These are phyloP conservation scores for Crioceris asparagi DNA, from an alignment of 2,888 invertebrate species.

Conservation along the genomic window DNA sequence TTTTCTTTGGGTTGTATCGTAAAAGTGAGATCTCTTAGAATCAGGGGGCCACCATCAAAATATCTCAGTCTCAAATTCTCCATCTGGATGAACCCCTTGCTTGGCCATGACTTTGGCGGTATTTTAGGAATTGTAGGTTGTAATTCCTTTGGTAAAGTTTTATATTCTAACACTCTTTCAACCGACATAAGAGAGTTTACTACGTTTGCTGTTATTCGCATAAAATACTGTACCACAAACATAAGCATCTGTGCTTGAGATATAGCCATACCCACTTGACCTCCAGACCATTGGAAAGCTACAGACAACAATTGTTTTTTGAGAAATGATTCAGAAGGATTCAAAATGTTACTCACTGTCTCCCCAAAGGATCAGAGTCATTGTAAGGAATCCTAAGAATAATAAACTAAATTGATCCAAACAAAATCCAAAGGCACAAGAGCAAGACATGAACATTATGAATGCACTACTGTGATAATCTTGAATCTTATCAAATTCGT, in stretches of 20 bases:
- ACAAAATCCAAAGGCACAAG: slow-evolving; percentile 68
- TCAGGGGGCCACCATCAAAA: slow-evolving; percentile 46
- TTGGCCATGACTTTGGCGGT: slow-evolving; percentile 54
- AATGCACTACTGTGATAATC: slow-evolving; percentile 77
- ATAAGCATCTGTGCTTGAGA: slow-evolving; percentile 50
- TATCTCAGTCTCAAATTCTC: slow-evolving; percentile 55
- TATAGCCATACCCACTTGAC: slow-evolving; percentile 22
- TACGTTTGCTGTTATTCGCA: slow-evolving; percentile 66
- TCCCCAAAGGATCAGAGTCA: too few relatives aligned
- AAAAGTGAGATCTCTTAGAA: slow-evolving; percentile 61
- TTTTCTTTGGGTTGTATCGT: slow-evolving; percentile 53
- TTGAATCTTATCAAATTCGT: slow-evolving; percentile 66
- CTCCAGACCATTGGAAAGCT: too few relatives aligned
- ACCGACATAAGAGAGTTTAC: slow-evolving; percentile 66
- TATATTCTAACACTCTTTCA: slow-evolving; percentile 70
- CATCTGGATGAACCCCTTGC: slow-evolving; percentile 51
- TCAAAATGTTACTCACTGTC: too few relatives aligned
- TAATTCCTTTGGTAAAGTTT: slow-evolving; percentile 57
- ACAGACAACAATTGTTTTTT: too few relatives aligned
- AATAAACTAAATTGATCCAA: slow-evolving; percentile 45
- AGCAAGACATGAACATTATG: slow-evolving; percentile 74
- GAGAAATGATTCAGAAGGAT: too few relatives aligned
- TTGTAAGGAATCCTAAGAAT: too few relatives aligned
- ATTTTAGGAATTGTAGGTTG: slow-evolving; percentile 35
- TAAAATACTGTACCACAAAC: slow-evolving; percentile 70